Base-by-base conservation (phyloP, 35 echinoderm and acorn worm genomes). In the Diadema setosum region DNA sequence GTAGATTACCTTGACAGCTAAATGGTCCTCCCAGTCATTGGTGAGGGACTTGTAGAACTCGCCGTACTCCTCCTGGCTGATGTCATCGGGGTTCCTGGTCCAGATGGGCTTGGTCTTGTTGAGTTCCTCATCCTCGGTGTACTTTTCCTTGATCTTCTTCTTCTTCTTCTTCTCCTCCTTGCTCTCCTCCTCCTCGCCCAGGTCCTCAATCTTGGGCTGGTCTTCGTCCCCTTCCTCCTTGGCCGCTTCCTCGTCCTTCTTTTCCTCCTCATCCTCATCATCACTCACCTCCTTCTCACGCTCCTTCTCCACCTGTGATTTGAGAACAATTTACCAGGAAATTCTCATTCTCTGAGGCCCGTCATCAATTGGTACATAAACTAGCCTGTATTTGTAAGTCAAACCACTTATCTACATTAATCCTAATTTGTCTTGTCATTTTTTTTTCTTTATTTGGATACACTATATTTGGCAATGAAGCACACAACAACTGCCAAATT, bases 31-130 rank as follows among this genome's bases (percentile, higher is more conserved):
- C 96, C 96, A 99, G 58, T 99, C 96, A 58, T 99, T 99, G 33
- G 96, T 99, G n/a, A 99, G 82, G 41, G 83, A 87, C 87, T 99
- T 99, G 86, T 99, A 99, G 64, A 99, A 99, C 58, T 99, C 96
- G 12, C 96, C 96, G 84, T 99, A 99, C 58, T 99, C 96, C 5
- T 99, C 96, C 14, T 82, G 86, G 39, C 85, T 99, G 76, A 99
- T 99, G 83, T 99, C 96, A 80, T 99, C 96, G n/a, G 96, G 92
- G 63, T 99, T 99, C 25, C 96, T 91, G 31, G 96, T 99, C 96
- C 96, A 99, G 85, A 99, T 88, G 11, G 96, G 96, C 45, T 99
- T 99, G 7, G 87, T 95, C 84, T 99, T 99, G 96, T 99, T 99
- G 73, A 99, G 55, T 29, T 89, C 90, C 45, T 99, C 96, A 60